Evolutionary conservation across 2,113 vertebrate genomes (phyloP), one percentile per base, ranked within the genome.

Genomic region (Clarias gariepinus): DNA sequence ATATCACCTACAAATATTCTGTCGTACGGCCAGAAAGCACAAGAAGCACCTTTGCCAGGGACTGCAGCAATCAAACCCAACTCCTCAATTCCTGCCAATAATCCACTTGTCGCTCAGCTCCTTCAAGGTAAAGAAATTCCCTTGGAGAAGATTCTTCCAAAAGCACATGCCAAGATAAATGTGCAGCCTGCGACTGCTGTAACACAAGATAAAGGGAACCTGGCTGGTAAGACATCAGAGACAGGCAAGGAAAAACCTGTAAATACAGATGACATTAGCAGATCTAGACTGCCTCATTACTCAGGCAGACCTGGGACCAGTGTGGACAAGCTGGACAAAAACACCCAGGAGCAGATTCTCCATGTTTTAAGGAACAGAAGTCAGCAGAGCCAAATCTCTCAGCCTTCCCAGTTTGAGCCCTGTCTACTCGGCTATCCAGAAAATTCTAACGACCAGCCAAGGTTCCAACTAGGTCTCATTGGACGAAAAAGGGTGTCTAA

Each of bases 111-210:
- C 88, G 96, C 96, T 7, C 96, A 98, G 85, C 96, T 99, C 52
- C 96, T 99, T 55, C 98, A 98, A 88, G 98, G 97, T 68, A 97
- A 98, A 94, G 96, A 95, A 6, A 96, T 99, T 78, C 97, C 98
- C 0, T 87, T 98, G 91, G 98, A 99, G 91, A 96, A 97, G 84
- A 98, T 99, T 92, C 96, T 99, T 90, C 96, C 96, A 30, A 97
- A 96, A 92, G 91, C 97, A 13, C 92, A 96, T 80, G 94, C 95
- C 92, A 96, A 95, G 90, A 90, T 92, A 1, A 97, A 97, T n/a
- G 80, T 90, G 69, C 96, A 92, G 90, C 71, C 92, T 5, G 86
- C 91, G 71, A 90, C 90, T 0, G 81, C 84, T 64, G 81, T 89
- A 33, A 21, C 93, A 36, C 88, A 52, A 33, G 93, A 94, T 25